Percentiles rank a stretch among this genome's conserved stretches.
Conservation (phyloP, 2,797 vertebrate species). For the Chiloscyllium punctatum region DNA sequence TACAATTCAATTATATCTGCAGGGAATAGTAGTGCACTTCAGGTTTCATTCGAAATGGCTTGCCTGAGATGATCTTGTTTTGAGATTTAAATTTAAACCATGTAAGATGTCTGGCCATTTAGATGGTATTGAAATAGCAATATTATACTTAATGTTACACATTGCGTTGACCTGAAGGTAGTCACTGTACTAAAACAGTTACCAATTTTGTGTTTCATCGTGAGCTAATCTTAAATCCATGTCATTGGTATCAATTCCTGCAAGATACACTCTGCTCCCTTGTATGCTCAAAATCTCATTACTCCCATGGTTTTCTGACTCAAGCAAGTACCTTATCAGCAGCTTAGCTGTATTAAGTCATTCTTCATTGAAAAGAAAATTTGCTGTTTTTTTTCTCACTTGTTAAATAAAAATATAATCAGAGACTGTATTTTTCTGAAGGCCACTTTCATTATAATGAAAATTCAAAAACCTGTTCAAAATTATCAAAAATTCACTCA, state of each 20-base stretch:
- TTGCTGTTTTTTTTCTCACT: not conserved
- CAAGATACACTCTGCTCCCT: not conserved
- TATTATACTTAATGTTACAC: not conserved
- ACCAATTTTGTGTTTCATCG: not conserved
- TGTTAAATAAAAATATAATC: not conserved
- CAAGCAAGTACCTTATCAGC: not conserved
- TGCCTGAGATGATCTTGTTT: not conserved
- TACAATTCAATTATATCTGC: constrained; percentile 26
- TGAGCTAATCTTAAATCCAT: constrained; percentile 23
- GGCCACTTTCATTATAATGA: not conserved
- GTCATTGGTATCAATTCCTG: not conserved
- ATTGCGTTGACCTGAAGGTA: not conserved
- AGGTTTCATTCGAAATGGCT: not conserved
- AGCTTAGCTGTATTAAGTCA: not conserved
- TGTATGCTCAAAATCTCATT: constrained; percentile 22
- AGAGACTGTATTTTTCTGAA: not conserved
- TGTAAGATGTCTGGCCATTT: not conserved
- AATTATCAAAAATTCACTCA: not conserved
- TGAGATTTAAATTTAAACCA: not conserved
- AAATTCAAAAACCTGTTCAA: not conserved
- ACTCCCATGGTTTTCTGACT: not conserved
- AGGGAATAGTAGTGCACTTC: not conserved
- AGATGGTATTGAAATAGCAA: not conserved
- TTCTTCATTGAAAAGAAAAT: not conserved
- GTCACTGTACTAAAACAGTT: not conserved